Evolutionary conservation across 2,797 vertebrate genomes (phyloP).

Genomic region (Trichosurus vulpecula): DNA sequence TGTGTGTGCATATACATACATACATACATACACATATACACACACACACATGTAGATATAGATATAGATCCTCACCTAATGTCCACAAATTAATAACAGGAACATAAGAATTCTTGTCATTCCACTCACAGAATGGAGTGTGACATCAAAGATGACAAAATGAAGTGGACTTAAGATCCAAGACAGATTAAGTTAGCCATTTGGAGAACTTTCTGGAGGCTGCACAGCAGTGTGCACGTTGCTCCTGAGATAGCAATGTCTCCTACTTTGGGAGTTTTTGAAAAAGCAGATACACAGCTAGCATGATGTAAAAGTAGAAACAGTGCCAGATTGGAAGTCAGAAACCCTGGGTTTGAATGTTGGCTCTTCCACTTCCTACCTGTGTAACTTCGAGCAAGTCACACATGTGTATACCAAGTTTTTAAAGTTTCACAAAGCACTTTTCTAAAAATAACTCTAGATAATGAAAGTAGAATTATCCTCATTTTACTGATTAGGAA

Average conservation of each 20-base stretch:
- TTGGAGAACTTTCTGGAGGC: neutral
- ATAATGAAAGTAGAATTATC: neutral
- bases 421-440: neutral
- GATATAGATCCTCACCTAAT: neutral
- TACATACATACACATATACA: too few relatives aligned
- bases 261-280: neutral
- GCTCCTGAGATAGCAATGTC: neutral
- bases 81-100: neutral
- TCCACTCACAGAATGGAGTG: neutral
- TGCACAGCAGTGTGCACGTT: neutral
- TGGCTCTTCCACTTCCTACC: neutral
- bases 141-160: too few relatives aligned
- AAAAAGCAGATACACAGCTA: neutral
- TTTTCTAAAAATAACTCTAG: neutral
- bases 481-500: neutral
- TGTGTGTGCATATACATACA: too few relatives aligned
- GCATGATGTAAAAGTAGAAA: neutral
- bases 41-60: too few relatives aligned
- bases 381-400: neutral
- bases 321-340: neutral
- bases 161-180: neutral
- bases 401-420: neutral
- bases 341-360: neutral
- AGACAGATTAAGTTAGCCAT: neutral
- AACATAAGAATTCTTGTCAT: neutral